phyloP scores from a whole-genome alignment of 2,888 invertebrate genomes.

The Yponomeuta evonymella region DNA sequence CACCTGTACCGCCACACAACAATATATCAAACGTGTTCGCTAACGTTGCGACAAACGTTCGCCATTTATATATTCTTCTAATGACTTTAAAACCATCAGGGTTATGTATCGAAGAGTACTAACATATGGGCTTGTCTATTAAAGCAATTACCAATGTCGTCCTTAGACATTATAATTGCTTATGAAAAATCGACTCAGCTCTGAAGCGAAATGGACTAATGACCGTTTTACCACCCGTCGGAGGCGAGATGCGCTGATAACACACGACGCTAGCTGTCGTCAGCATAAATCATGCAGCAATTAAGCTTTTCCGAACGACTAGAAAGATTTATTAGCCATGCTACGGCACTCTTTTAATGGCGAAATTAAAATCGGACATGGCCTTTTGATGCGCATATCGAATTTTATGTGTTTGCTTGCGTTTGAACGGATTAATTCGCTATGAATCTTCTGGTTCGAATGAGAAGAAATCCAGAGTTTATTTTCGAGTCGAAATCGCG shows the following conservation, averaged over 20 bases:
- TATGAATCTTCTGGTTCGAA: background rate
- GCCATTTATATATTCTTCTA: conserved; percentile 11
- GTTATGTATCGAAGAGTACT: background rate
- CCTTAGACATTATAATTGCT: conserved; percentile 36
- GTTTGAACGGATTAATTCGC: conserved; percentile 5
- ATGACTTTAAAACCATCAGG: conserved; percentile 12
- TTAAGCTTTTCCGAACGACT: conserved; percentile 38
- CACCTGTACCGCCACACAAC: conserved; percentile 34
- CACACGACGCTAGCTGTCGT: conserved; percentile 33
- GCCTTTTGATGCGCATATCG: conserved; percentile 15
- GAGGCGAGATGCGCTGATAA: conserved; percentile 39
- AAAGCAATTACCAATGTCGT: conserved; percentile 31
- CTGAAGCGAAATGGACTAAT: conserved; percentile 25
- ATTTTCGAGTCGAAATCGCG: conserved; percentile 9
- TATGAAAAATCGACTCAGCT: conserved; percentile 32
- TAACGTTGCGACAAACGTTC: conserved; percentile 10
- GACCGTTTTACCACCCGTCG: conserved; percentile 25
- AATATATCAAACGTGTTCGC: conserved; percentile 22
- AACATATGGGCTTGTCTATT: conserved; percentile 23
- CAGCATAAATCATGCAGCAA: conserved; percentile 45
- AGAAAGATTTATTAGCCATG: conserved; percentile 34
- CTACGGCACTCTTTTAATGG: conserved; percentile 18
- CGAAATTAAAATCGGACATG: conserved; percentile 15
- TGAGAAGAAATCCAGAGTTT: background rate
- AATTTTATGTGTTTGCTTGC: background rate